phyloP scores from a whole-genome alignment of 2,888 invertebrate genomes.

The Drosophila siamana region DNA sequence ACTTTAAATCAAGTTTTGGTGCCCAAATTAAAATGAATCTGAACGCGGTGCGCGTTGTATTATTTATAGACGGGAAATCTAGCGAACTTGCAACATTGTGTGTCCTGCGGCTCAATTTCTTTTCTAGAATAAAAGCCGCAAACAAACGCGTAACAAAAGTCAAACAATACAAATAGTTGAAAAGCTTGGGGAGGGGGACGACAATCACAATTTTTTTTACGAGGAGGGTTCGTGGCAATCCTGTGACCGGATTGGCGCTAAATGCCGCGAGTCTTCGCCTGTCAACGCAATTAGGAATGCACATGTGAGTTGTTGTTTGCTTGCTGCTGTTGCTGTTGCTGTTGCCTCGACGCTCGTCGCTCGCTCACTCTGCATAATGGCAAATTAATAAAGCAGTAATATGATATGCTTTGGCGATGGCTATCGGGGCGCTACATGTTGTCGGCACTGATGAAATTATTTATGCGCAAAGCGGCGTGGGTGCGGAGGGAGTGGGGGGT shows the following conservation, averaged over 20 bases:
- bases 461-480: conserved; percentile 66
- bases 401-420: conserved; percentile 70
- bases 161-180: conserved; percentile 40
- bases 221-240: conserved; percentile 24
- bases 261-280: conserved; percentile 67
- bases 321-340: conserved; percentile 20
- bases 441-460: conserved; percentile 74
- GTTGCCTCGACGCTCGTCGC: not conserved
- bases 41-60: conserved; percentile 20
- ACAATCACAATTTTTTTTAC: no score
- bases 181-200: not conserved
- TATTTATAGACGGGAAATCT: conserved; percentile 53
- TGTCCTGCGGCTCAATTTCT: conserved; percentile 42
- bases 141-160: conserved; percentile 38
- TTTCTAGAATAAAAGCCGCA: conserved; percentile 35
- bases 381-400: conserved; percentile 78
- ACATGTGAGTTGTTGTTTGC: conserved; percentile 58
- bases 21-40: conserved; percentile 22
- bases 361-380: conserved; percentile 58
- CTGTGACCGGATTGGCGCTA: conserved; percentile 49
- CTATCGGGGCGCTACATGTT: conserved; percentile 70
- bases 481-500: no score
- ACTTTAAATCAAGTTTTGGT: not conserved
- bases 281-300: conserved; percentile 75
- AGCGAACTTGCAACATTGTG: conserved; percentile 24